Evolutionary conservation across 2,888 invertebrate species (phyloP).

Genomic region (Synanthedon andrenaeformis): DNA sequence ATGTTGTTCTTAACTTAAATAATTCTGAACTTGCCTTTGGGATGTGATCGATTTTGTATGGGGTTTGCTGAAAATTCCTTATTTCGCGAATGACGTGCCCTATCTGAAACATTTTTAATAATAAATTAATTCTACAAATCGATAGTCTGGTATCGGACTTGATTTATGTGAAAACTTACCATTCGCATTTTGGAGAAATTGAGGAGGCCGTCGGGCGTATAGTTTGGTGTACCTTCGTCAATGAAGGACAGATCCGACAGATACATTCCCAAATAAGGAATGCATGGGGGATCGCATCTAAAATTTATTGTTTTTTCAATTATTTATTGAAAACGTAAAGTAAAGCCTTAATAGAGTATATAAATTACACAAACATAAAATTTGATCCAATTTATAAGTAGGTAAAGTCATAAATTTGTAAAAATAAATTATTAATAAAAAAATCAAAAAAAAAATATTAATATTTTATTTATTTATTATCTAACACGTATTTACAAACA

Average conservation of each 20-base stretch:
- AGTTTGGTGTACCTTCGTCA: constrained; percentile 92
- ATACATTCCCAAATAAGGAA: constrained; percentile 90
- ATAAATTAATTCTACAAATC: too few species aligned
- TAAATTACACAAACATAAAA: too few species aligned
- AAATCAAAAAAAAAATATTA: too few species aligned
- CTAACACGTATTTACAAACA: too few species aligned
- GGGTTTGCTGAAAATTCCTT: constrained; percentile 89
- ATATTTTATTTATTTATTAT: too few species aligned
- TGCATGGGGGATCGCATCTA: constrained; percentile 88
- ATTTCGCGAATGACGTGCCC: constrained; percentile 94
- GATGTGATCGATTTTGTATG: constrained; percentile 90
- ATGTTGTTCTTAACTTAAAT: too few species aligned
- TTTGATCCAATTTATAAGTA: too few species aligned
- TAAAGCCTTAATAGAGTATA: too few species aligned
- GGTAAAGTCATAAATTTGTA: too few species aligned
- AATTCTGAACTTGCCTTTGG: constrained; percentile 70
- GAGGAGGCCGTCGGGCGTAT: constrained; percentile 87
- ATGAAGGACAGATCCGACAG: constrained; percentile 92
- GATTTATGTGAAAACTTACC: constrained; percentile 59
- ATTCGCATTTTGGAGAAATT: constrained; percentile 97
- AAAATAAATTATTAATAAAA: too few species aligned
- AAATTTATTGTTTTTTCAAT: constrained; percentile 2
- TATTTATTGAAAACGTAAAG: not conserved
- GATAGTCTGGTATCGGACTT: too few species aligned
- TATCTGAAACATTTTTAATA: constrained; percentile 71